Evolutionary conservation across 2,888 invertebrate species (phyloP).

Genomic region (Glaucopsyche alexis): DNA sequence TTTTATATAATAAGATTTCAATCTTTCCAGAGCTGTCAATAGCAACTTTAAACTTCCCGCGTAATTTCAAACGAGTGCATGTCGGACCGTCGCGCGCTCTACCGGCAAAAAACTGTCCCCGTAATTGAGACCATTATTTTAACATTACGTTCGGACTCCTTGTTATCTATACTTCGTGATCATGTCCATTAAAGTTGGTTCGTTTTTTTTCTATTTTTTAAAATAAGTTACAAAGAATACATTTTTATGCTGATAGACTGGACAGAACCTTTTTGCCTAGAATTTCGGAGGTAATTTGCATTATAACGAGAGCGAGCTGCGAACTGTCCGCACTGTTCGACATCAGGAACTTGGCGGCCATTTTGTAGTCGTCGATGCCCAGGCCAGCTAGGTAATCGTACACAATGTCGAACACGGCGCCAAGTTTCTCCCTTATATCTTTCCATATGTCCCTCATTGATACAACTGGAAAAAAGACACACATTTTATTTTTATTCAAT

Average conservation of each 20-base stretch:
- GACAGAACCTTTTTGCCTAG: slow-evolving; percentile 65
- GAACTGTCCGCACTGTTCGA: slow-evolving; percentile 45
- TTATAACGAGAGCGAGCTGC: slow-evolving; percentile 57
- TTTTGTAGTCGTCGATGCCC: slow-evolving; percentile 61
- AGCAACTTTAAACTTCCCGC: too few relatives aligned
- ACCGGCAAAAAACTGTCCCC: too few relatives aligned
- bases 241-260: slow-evolving; percentile 47
- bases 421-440: slow-evolving; percentile 56
- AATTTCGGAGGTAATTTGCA: slow-evolving; percentile 55
- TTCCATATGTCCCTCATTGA: slow-evolving; percentile 68
- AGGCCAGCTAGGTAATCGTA: slow-evolving; percentile 68
- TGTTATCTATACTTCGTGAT: too few relatives aligned
- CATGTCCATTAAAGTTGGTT: too few relatives aligned
- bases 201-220: too few relatives aligned
- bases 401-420: slow-evolving; percentile 63
- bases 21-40: too few relatives aligned
- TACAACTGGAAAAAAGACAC: slow-evolving; percentile 51
- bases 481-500: neutral
- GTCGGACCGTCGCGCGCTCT: too few relatives aligned
- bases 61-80: too few relatives aligned
- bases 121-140: too few relatives aligned
- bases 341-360: slow-evolving; percentile 54
- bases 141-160: too few relatives aligned
- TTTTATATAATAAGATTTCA: too few relatives aligned
- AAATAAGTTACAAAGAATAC: neutral